Percentiles rank a stretch among this genome's conserved stretches.
phyloP scores from a whole-genome alignment of 2,797 vertebrate genomes.

The Bryconaethiops microstoma region DNA sequence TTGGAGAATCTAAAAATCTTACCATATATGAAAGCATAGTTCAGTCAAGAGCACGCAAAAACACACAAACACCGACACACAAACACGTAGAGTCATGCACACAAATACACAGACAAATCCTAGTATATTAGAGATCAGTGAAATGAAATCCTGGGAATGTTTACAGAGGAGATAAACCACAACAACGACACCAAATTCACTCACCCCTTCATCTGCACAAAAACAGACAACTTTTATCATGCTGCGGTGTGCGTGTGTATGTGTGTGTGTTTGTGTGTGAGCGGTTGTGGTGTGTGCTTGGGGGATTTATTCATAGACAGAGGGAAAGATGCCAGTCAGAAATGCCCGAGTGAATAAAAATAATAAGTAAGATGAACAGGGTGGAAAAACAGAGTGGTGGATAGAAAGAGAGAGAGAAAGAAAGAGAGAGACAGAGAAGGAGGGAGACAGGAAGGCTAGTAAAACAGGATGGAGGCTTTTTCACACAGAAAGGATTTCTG shows the following conservation, averaged over 20 bases:
- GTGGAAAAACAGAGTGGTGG: constrained; percentile 25
- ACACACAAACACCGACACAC: neutral
- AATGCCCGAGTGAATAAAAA: constrained; percentile 10
- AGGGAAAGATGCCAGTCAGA: neutral
- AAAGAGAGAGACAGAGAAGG: constrained; percentile 33
- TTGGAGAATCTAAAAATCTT: neutral
- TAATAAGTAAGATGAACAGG: constrained; percentile 11
- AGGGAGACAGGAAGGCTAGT: constrained; percentile 45
- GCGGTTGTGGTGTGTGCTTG: neutral
- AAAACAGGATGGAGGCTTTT: constrained; percentile 67
- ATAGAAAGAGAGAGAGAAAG: constrained; percentile 40
- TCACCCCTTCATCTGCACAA: neutral
- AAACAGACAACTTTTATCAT: neutral
- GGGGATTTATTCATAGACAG: neutral
- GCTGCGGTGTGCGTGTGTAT: neutral
- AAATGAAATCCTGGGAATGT: neutral
- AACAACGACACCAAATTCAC: constrained; percentile 6
- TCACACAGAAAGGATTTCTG: constrained; percentile 58
- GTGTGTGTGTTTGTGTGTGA: neutral
- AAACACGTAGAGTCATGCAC: neutral
- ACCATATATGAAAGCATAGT: neutral
- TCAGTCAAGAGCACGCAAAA: neutral
- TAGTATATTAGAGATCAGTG: neutral
- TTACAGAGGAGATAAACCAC: neutral
- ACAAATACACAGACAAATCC: neutral